phyloP scores from a whole-genome alignment of 2,113 vertebrate genomes.

The Rousettus leschenaultii region DNA sequence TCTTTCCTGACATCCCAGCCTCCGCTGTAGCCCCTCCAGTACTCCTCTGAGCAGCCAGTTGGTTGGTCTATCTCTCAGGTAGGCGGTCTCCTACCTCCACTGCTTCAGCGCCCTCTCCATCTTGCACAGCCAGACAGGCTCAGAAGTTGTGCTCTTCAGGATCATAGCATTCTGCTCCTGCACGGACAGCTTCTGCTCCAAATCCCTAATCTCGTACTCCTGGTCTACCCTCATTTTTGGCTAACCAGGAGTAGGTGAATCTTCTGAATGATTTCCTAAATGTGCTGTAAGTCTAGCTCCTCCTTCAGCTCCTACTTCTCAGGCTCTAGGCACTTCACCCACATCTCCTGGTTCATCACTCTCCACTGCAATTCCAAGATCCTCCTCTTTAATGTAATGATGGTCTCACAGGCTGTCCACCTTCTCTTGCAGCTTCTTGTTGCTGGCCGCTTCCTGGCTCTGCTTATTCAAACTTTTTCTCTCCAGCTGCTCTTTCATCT shows the following conservation, averaged over 20 bases:
- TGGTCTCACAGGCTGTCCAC: slow-evolving; percentile 86
- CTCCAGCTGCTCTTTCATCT: slow-evolving; percentile 86
- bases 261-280: slow-evolving; percentile 87
- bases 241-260: slow-evolving; percentile 87
- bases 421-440: slow-evolving; percentile 87
- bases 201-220: slow-evolving; percentile 91
- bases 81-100: slow-evolving; percentile 88
- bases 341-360: slow-evolving; percentile 88
- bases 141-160: slow-evolving; percentile 89
- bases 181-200: slow-evolving; percentile 87
- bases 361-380: slow-evolving; percentile 88
- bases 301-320: slow-evolving; percentile 90
- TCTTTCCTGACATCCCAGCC: slow-evolving; percentile 90
- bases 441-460: slow-evolving; percentile 84
- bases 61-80: slow-evolving; percentile 91
- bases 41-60: slow-evolving; percentile 90
- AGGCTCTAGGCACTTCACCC: slow-evolving; percentile 83
- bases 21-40: slow-evolving; percentile 86
- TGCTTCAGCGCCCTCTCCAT: slow-evolving; percentile 88
- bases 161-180: slow-evolving; percentile 91
- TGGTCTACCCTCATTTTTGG: slow-evolving; percentile 84
- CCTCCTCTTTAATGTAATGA: slow-evolving; percentile 85
- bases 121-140: slow-evolving; percentile 86
- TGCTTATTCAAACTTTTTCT: slow-evolving; percentile 81
- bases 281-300: slow-evolving; percentile 88